Conservation (phyloP, 2,888 invertebrate genomes). For the Dynastes tityus region DNA sequence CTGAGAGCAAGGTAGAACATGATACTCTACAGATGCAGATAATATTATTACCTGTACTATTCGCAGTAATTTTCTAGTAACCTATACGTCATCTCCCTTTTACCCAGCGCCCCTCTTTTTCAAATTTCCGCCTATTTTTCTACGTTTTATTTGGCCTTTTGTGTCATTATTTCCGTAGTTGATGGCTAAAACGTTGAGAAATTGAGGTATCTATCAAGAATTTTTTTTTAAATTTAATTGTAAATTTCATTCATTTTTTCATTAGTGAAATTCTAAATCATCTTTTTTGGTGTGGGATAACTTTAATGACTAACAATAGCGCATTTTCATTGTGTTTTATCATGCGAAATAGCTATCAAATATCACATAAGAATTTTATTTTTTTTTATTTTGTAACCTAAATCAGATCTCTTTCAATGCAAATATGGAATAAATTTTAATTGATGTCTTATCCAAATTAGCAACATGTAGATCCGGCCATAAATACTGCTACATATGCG, state of each 20-base stretch:
- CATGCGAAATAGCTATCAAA: background rate
- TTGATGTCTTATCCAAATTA: too few relatives aligned
- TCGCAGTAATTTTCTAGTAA: slow-evolving; percentile 48
- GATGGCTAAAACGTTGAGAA: slow-evolving; percentile 14
- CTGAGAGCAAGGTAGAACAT: slow-evolving; percentile 78
- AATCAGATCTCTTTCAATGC: too few relatives aligned
- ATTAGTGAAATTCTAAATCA: background rate
- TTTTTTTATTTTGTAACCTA: too few relatives aligned
- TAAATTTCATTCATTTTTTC: background rate
- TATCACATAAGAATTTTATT: too few relatives aligned
- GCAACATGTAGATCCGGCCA: too few relatives aligned
- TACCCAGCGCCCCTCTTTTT: background rate
- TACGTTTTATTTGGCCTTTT: slow-evolving; percentile 28
- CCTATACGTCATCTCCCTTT: background rate
- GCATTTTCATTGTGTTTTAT: background rate
- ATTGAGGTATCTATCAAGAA: slow-evolving; percentile 33
- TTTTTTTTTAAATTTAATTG: background rate
- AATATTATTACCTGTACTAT: slow-evolving; percentile 45
- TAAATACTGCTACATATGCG: too few relatives aligned
- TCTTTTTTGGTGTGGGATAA: slow-evolving; percentile 2
- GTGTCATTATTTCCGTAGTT: slow-evolving; percentile 33
- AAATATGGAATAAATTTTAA: too few relatives aligned
- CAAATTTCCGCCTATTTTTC: slow-evolving; percentile 35
- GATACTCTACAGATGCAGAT: slow-evolving; percentile 48
- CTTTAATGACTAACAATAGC: slow-evolving; percentile 3